Base-by-base conservation (phyloP, 2,113 vertebrate species). In the Stomatorhinus ivindoensis region DNA sequence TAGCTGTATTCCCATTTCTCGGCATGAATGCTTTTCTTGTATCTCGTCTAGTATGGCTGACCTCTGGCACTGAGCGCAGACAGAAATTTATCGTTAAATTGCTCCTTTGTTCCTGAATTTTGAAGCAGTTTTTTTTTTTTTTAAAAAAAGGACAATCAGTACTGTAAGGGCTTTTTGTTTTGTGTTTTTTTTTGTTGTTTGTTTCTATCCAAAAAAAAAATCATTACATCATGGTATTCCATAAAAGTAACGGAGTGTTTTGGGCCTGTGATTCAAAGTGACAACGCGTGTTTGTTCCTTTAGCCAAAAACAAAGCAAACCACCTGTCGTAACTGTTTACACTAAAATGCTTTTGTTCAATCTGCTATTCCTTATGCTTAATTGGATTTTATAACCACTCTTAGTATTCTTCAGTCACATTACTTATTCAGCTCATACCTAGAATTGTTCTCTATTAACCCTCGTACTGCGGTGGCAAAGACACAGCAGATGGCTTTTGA, bases 151-250 rank as follows among this genome's bases (percentile, higher is more conserved):
- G 95, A 96, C 95, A 96, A 96, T 96, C 95, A 96, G 94, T 95
- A 94, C 95, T 94, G 94, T 93, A 96, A 96, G 95, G 95, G 95
- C 95, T 96, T 96, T 95, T 94, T 93, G 94, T 95, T 96, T 87
- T 27, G n/a, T 17, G 27, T 0, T 86, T 39, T 39, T 58, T 46
- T 58, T 86, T 31, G n/a, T 31, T 61, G 5, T 61, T 31, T 69
- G 27, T 69, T 69, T 10, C 35, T 86, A 19, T 87, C 85, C 31
- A 53, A 51, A 51, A 48, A 48, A 50, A 50, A 86, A 27, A 65
- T 65, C n/a, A 10, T 53, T 87, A 35, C 10, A 13, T 86, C 46
- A n/a, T 31, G 48, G 24, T 86, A 46, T 84, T 83, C 82, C 10
- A 48, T 48, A 39, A 19, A 88, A 76, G 55, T 76, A 89, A 5